Conservation (phyloP, 2,888 invertebrate genomes). For the Caenorhabditis doughertyi region DNA sequence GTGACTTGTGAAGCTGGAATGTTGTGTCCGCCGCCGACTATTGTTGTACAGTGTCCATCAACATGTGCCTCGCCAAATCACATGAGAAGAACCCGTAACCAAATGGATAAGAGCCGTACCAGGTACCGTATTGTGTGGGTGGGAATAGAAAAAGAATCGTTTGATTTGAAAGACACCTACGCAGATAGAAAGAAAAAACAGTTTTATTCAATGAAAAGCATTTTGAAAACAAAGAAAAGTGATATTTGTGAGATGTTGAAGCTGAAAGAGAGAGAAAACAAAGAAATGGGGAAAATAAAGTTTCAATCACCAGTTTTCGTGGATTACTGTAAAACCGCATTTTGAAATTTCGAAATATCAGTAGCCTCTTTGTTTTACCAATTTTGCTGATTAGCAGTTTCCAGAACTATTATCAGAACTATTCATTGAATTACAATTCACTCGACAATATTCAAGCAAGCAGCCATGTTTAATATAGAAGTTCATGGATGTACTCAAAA, state of each 20-base stretch:
- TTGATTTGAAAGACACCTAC: not conserved
- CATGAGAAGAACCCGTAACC: constrained; percentile 56
- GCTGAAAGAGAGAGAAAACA: not conserved
- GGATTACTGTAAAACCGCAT: too few relatives aligned
- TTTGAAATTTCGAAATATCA: too few relatives aligned
- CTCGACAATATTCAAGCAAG: too few relatives aligned
- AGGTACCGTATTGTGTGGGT: constrained; percentile 26
- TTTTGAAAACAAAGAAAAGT: not conserved
- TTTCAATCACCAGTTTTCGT: too few relatives aligned
- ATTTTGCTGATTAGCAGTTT: too few relatives aligned
- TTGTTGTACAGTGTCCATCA: constrained; percentile 73
- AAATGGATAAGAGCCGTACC: constrained; percentile 61
- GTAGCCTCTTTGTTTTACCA: too few relatives aligned
- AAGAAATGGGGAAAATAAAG: too few relatives aligned
- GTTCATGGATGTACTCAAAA: too few relatives aligned
- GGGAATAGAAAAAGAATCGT: not conserved
- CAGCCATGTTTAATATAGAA: too few relatives aligned
- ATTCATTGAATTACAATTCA: too few relatives aligned
- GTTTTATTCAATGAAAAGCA: not conserved
- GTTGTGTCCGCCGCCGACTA: constrained; percentile 71
- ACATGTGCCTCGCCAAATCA: constrained; percentile 70
- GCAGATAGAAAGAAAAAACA: not conserved
- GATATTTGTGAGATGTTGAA: not conserved
- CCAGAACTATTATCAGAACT: too few relatives aligned
- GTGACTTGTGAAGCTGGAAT: constrained; percentile 67